Percentiles rank a stretch among this genome's conserved stretches.
phyloP scores from a whole-genome alignment of 1,140 invertebrate species.

The Globodera rostochiensis region DNA sequence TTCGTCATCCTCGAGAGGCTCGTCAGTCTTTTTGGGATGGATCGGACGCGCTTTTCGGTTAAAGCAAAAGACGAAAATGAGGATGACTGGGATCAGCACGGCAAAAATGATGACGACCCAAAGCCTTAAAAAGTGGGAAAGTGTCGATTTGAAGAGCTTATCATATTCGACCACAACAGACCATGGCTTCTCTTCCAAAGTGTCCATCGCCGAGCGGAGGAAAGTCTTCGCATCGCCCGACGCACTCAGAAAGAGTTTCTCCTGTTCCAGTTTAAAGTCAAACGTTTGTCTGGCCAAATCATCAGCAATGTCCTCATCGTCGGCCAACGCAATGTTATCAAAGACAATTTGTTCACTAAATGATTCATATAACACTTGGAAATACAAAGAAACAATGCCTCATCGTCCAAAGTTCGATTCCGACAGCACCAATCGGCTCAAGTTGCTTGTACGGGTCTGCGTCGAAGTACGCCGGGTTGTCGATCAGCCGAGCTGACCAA shows the following conservation, averaged over 20 bases:
- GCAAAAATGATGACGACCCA: slow-evolving; percentile 72
- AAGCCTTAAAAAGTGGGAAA: slow-evolving; percentile 68
- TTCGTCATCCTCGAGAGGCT: slow-evolving; percentile 35
- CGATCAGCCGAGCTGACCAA: slow-evolving; percentile 83
- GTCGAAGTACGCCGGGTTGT: slow-evolving; percentile 89
- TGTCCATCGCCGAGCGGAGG: slow-evolving; percentile 78
- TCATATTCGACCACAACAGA: slow-evolving; percentile 65
- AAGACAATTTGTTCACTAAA: slow-evolving; percentile 86
- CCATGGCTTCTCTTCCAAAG: slow-evolving; percentile 85
- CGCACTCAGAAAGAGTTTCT: slow-evolving; percentile 72
- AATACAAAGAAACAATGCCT: neutral
- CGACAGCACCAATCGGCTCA: slow-evolving; percentile 88
- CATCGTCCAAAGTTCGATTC: slow-evolving; percentile 79
- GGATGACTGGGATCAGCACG: slow-evolving; percentile 77
- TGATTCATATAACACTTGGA: slow-evolving; percentile 4
- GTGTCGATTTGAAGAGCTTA: slow-evolving; percentile 69
- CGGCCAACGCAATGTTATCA: slow-evolving; percentile 91
- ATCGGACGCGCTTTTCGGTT: slow-evolving; percentile 63
- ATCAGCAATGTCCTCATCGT: slow-evolving; percentile 78
- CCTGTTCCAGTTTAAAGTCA: slow-evolving; percentile 74
- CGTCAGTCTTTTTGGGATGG: slow-evolving; percentile 43
- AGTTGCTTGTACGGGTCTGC: slow-evolving; percentile 83
- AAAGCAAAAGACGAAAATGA: slow-evolving; percentile 81
- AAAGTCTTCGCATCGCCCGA: slow-evolving; percentile 78
- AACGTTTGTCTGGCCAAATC: slow-evolving; percentile 83